Evolutionary conservation across 2,797 vertebrate genomes (phyloP).

Genomic region (Micropoecilia bifurca): DNA sequence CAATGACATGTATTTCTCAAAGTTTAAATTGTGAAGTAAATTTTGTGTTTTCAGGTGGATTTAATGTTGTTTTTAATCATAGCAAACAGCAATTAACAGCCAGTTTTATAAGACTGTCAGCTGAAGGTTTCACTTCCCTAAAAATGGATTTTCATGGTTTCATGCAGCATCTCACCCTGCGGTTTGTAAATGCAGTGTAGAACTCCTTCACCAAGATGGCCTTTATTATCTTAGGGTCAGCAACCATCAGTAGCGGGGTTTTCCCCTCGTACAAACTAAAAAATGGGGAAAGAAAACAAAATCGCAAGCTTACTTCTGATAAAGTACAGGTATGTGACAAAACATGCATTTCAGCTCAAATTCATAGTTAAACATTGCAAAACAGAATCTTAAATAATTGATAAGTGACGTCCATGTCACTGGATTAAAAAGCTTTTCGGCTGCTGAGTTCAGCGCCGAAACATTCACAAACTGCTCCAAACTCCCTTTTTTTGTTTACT

Average conservation of each 20-base stretch:
- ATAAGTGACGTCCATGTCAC: background rate
- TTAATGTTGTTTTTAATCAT: background rate
- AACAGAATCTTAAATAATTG: background rate
- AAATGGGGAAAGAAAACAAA: background rate
- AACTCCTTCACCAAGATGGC: slow-evolving; percentile 80
- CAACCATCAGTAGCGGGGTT: slow-evolving; percentile 62
- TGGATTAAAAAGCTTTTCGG: background rate
- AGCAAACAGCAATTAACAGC: background rate
- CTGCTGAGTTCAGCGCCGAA: background rate
- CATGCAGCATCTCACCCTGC: slow-evolving; percentile 71
- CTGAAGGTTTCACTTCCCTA: background rate
- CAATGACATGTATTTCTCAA: background rate
- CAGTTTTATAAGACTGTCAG: background rate
- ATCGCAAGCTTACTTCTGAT: background rate
- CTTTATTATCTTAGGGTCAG: slow-evolving; percentile 80
- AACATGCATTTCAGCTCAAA: background rate
- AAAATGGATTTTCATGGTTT: background rate
- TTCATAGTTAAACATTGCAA: background rate
- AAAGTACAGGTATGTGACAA: too few species aligned
- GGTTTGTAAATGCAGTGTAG: slow-evolving; percentile 80
- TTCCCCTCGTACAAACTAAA: slow-evolving; percentile 77
- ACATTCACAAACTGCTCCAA: background rate
- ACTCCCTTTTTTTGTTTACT: slow-evolving; percentile 41
- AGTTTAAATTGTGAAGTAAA: background rate
- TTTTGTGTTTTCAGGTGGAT: background rate